These are phyloP conservation scores for Hesperophylax magnus DNA, from an alignment of 1,140 invertebrate genomes.

Conservation along the genomic window DNA sequence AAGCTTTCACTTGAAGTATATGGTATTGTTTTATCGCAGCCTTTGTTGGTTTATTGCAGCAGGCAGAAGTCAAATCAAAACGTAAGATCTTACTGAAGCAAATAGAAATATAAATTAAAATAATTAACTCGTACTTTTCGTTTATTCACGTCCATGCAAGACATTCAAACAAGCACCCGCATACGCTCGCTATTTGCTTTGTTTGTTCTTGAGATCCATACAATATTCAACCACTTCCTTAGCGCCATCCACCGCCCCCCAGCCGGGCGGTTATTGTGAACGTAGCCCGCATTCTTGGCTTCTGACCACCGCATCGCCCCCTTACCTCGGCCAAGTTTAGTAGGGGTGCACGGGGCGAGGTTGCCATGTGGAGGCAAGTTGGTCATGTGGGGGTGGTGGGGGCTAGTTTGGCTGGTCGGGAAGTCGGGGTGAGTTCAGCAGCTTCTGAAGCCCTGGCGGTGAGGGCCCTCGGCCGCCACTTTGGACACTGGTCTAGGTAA, in stretches of 20 bases:
- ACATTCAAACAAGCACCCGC: constrained; percentile 6
- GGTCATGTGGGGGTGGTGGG: neutral
- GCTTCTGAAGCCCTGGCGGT: too few species aligned
- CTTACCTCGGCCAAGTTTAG: neutral
- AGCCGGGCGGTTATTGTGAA: constrained; percentile 9
- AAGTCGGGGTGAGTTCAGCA: too few species aligned
- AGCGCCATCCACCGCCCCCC: neutral
- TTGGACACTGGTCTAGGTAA: constrained; percentile 35
- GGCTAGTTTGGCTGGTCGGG: neutral
- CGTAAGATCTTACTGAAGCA: too few species aligned
- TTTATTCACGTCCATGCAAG: neutral
- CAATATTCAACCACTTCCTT: constrained; percentile 31
- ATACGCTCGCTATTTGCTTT: constrained; percentile 26
- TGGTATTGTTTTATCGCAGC: too few species aligned
- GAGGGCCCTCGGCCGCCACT: constrained; percentile 31
- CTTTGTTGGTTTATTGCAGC: too few species aligned
- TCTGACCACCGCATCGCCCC: constrained; percentile 17
- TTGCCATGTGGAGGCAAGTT: too few species aligned
- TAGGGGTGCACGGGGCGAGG: too few species aligned
- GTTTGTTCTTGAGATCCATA: constrained; percentile 15
- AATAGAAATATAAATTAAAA: too few species aligned
- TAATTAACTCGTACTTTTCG: too few species aligned
- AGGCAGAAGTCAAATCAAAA: too few species aligned
- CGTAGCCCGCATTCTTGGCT: constrained; percentile 38
- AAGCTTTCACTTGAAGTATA: too few species aligned